Evolutionary conservation across 2,797 vertebrate species (phyloP).

Genomic region (Hipposideros larvatus): DNA sequence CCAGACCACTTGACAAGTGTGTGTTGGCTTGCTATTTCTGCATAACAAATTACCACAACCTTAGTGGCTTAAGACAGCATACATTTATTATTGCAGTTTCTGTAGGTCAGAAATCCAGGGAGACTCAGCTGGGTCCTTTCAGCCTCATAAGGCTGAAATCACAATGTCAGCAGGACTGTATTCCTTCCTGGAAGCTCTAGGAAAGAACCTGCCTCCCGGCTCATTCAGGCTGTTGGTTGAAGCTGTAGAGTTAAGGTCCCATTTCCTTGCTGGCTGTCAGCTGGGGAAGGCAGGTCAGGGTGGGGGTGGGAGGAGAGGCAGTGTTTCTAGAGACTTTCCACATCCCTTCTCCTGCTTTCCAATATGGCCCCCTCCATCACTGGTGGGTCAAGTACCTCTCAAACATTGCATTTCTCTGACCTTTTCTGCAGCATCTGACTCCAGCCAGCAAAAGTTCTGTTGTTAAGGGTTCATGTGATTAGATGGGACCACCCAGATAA

Average conservation of each 20-base stretch:
- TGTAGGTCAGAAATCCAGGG: background rate
- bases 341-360: background rate
- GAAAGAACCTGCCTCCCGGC: background rate
- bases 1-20: background rate
- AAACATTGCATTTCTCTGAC: background rate
- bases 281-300: background rate
- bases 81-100: background rate
- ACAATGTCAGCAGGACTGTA: background rate
- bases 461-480: background rate
- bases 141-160: background rate
- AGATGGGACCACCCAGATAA: background rate
- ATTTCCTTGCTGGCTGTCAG: background rate
- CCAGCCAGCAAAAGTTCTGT: background rate
- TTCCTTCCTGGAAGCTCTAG: background rate
- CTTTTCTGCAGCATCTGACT: background rate
- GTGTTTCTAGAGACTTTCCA: background rate
- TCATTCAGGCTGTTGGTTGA: too few relatives aligned
- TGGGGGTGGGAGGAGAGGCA: accelerated
- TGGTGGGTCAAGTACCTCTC: background rate
- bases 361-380: accelerated
- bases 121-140: background rate
- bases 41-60: background rate
- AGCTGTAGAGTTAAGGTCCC: background rate
- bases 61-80: background rate
- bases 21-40: background rate